Evolutionary conservation across 2,888 invertebrate species (phyloP), one percentile per base, ranked within the genome.

Genomic region (Acleris cristana): DNA sequence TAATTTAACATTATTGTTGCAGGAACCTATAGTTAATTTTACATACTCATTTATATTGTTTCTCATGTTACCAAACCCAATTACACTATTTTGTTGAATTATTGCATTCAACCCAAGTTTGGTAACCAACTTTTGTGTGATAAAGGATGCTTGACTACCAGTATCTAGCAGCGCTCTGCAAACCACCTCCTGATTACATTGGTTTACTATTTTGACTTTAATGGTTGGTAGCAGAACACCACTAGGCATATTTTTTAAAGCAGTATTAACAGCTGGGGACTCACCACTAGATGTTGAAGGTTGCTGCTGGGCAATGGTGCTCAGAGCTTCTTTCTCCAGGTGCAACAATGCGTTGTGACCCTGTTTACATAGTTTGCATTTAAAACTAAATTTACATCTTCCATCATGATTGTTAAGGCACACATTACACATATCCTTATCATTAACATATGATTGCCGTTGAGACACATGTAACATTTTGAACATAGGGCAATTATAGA

Each of bases 151-250:
- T 23, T 63, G 60, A 21, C 57, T 70, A 18, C 64, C 70, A 5
- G 30, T 55, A 30, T 71, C 69, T 19, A 72, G 59, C 14, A 71
- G 8, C 12, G 66, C 73, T 60, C 57, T 65, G 2, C 73, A 72
- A 69, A 57, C 65, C 51, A 72, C 55, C 19, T 64, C 52, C 7
- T 54, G 53, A 56, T 62, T 62, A 61, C 30, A 48, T 40, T 45
- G 48, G 53, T 66, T 59, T 55, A 60, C 51, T 45, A 66, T 10
- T 55, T 52, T 59, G 26, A 64, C 64, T 51, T 59, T 63, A 51
- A 66, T 60, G 34, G 48, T 65, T 19, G 60, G 65, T 19, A 65
- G 16, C 21, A 60, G 45, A 45, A 53, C 53, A 55, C 54, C 54
- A n/a, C n/a, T 59, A 18, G 30, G 14, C 6, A 19, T 23, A 12